Evolutionary conservation across 53 echinoderm and acorn worm genomes (phyloP).

Genomic region (Paracentrotus lividus): DNA sequence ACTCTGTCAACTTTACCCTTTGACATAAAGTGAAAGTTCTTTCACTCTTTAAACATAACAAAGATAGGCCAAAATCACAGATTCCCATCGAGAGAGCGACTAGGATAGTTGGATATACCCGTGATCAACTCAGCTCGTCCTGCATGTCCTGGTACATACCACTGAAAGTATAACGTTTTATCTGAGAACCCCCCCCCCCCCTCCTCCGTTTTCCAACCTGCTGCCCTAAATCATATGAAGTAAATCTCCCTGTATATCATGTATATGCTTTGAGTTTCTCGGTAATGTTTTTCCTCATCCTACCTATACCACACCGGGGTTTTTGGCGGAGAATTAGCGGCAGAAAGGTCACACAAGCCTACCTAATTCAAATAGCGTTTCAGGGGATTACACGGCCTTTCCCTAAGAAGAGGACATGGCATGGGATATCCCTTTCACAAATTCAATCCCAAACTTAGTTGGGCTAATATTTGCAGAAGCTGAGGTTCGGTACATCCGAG

Average conservation of each 20-base stretch:
- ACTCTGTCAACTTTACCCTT: too few species aligned
- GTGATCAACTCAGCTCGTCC: too few species aligned
- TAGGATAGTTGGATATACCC: too few species aligned
- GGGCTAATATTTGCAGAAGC: conserved; percentile 37
- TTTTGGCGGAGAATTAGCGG: not conserved
- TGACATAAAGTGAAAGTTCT: too few species aligned
- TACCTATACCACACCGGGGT: not conserved
- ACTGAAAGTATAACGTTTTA: too few species aligned
- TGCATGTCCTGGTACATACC: too few species aligned
- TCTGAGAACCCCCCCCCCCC: too few species aligned
- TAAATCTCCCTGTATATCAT: too few species aligned
- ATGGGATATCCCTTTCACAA: conserved; percentile 20
- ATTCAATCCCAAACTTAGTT: conserved; percentile 22
- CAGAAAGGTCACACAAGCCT: not conserved
- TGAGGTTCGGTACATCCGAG: not conserved
- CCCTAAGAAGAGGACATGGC: not conserved
- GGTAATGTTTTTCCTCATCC: not conserved
- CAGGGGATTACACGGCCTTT: not conserved
- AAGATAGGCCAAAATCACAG: too few species aligned
- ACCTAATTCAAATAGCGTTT: conserved; percentile 32
- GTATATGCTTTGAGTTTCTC: not conserved
- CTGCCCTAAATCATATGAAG: conserved; percentile 1
- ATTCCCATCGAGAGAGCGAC: too few species aligned
- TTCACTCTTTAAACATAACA: too few species aligned
- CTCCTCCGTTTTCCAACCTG: too few species aligned